Evolutionary conservation across 2,888 invertebrate species (phyloP), one percentile per base, ranked within the genome.

Genomic region (Exephanes ischioxanthus): DNA sequence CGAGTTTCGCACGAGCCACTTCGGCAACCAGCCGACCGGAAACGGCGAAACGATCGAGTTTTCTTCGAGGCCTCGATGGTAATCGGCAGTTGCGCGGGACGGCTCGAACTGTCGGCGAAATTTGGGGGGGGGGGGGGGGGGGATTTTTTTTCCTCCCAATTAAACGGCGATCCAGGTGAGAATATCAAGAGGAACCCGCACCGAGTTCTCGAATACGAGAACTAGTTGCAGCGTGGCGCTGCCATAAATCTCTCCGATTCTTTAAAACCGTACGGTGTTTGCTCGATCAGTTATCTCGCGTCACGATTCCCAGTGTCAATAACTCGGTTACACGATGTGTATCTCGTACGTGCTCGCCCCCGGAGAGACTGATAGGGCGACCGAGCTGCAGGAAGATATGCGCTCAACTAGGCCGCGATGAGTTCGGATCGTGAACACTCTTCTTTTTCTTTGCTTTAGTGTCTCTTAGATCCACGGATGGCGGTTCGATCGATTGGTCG

Each of bases 61-160:
- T 68, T 61, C 67, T 75, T 85, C 85, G 77, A 85, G 85, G 85
- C 80, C 73, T 58, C 71, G 58, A 66, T 66, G 79, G 79, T 72
- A 79, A 76, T 76, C 63, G 66, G 75, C 76, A 76, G 80, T 72
- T 79, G 68, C 78, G 55, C 58, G 51, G 61, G 48, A 22, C 33
- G 11, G 41, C 41, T 45, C 11, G 11, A 45, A 2, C 41, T 11
- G 22, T 22, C 22, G 22, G 22, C 22, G 22, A 22, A 22, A 22
- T 22, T 22, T 0, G 22, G 22, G 22, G 22, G 22, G 22, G 22
- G 22, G 22, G 22, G 22, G 22, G 1, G 0, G 45, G 2, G 2
- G 45, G 14, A 14, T 2, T 53, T 53, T 53, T 53, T 19, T 53
- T 4, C 9, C 19, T 53, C 53, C 53, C 19, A 53, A n/a, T 51